Base-by-base conservation (phyloP, 2,888 invertebrate species). In the Callyntrura guangdongensis region DNA sequence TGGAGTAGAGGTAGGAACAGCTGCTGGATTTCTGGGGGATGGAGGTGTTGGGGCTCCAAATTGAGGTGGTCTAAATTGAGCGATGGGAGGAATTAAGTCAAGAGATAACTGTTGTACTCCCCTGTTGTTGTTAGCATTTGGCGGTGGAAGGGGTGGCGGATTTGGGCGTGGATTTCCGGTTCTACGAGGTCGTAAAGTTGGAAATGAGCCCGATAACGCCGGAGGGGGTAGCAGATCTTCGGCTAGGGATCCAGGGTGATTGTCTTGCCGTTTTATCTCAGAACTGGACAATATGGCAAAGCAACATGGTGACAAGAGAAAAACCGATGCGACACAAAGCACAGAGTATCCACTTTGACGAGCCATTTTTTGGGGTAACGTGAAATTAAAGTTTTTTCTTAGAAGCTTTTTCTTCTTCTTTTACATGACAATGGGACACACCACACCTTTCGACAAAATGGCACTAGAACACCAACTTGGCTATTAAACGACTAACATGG, bases 221-320 rank as follows among this genome's bases (percentile, higher is more conserved):
- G 85, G 90, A 17, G 90, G 90, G 5, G 90, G 90, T 3, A 85
- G 85, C 0, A 90, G 53, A 17, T 85, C 89, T 36, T 45, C 72
- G 17, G 90, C 53, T 12, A 45, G 85, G 47, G 67, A 14, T n/a
- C 22, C 69, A 17, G 27, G 20, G n/a, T 12, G 14, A 27, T 11
- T 17, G 6, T 20, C 14, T 47, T 90, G 90, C 1, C 90, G 53
- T 69, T 67, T 85, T 5, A 47, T 45, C 36, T 36, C 8, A 25
- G 14, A n/a, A 3, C 17, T 36, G 49, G 84, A 0, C 20, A 53
- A 36, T 0, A 67, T 49, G 22, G 67, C 20, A 6, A 2, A 49
- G 9, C 36, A 81, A 20, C 14, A 17, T 45, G 59, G 45, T 36
- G 1, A 25, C 12, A 79, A 14, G n/a, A 56, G n/a, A 59, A 8